Evolutionary conservation across 2,888 invertebrate species (phyloP).

Genomic region (Heteropelma amictum): DNA sequence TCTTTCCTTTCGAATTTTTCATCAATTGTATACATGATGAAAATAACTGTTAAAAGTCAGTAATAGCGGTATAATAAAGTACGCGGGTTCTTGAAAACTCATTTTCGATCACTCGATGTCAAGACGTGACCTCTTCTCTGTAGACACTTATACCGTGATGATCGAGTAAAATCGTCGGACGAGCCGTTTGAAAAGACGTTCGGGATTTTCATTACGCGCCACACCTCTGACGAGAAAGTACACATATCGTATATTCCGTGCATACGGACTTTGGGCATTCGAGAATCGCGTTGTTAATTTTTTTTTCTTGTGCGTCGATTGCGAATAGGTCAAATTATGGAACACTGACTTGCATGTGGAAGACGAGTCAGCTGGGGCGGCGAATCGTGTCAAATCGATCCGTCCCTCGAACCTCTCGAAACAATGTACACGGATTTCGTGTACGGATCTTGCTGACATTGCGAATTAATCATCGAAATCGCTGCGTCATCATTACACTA

Average conservation of each 20-base stretch:
- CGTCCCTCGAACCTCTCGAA: constrained; percentile 10
- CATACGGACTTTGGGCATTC: background rate
- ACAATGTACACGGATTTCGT: constrained; percentile 8
- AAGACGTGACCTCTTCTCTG: no score
- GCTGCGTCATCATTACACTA: constrained; percentile 25
- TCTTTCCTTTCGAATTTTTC: no score
- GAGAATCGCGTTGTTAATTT: background rate
- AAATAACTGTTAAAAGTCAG: no score
- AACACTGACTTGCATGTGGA: constrained; percentile 48
- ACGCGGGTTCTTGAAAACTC: no score
- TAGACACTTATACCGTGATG: background rate
- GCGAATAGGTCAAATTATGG: constrained; percentile 63
- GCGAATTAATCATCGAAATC: constrained; percentile 29
- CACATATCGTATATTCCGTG: constrained; percentile 1
- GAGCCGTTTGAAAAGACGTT: background rate
- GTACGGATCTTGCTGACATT: constrained; percentile 53
- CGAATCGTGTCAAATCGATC: constrained; percentile 6
- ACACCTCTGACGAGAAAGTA: background rate
- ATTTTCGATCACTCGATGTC: background rate
- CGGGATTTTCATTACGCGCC: constrained; percentile 21
- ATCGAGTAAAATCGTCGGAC: constrained; percentile 22
- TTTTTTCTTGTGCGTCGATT: constrained; percentile 27
- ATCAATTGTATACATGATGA: no score
- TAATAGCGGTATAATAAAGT: no score
- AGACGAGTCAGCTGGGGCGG: background rate